Evolutionary conservation across 2,888 invertebrate species (phyloP).

Genomic region (Theretra japonica): DNA sequence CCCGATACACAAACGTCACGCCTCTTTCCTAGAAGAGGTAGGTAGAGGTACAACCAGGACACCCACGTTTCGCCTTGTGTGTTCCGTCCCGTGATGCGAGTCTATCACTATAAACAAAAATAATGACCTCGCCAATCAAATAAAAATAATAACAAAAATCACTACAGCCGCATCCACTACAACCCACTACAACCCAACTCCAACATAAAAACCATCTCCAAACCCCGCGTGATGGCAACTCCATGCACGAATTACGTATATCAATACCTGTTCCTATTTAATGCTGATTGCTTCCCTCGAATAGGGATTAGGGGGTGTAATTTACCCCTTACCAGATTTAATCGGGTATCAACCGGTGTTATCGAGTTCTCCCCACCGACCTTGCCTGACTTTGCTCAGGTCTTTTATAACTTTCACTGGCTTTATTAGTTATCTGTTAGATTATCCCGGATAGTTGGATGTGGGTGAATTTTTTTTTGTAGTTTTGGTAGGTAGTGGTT

Average conservation of each 20-base stretch:
- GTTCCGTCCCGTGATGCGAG: too few relatives aligned
- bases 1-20: too few relatives aligned
- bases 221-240: neutral
- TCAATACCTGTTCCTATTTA: constrained; percentile 52
- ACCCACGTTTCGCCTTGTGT: too few relatives aligned
- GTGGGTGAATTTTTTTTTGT: too few relatives aligned
- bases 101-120: too few relatives aligned
- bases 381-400: constrained; percentile 10
- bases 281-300: constrained; percentile 61
- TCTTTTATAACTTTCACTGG: constrained; percentile 13
- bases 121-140: too few relatives aligned
- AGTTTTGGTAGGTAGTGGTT: too few relatives aligned
- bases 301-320: constrained; percentile 62
- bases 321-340: constrained; percentile 55
- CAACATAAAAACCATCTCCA: constrained; percentile 2
- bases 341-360: constrained; percentile 44
- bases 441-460: neutral
- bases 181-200: neutral
- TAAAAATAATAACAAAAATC: too few relatives aligned
- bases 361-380: constrained; percentile 36
- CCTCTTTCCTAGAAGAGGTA: too few relatives aligned
- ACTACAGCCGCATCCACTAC: neutral
- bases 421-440: constrained; percentile 12
- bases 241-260: constrained; percentile 38
- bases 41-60: too few relatives aligned